Base-by-base conservation (phyloP, 2,888 invertebrate genomes). In the Nemotelus nigrinus region DNA sequence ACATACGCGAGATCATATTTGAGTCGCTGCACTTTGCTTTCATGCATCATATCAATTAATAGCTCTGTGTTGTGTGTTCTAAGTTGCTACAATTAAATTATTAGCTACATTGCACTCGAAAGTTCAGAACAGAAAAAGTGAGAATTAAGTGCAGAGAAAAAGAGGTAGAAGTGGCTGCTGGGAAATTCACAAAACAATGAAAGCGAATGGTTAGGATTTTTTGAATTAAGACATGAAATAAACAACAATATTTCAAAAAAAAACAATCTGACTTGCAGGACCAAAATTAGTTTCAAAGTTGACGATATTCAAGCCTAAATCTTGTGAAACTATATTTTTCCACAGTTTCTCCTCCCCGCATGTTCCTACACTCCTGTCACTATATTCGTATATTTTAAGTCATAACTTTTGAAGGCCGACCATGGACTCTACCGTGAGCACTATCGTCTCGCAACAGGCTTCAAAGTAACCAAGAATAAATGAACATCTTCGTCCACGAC, bases 1-100 rank as follows among this genome's bases (percentile, higher is more conserved):
- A 25, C 25, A 25, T 25, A 25, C 25, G 25, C 25, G 25, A 1
- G 25, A 25, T 25, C 1, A 25, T 25, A 10, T 25, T 10, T 47
- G 5, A 5, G 10, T 48, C 8, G 45, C 8, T 67, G 47, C 47
- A n/a, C 65, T 67, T n/a, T 43, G 63, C 3, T 43, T 63, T 47
- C n/a, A 47, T 67, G 48, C 39, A 68, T 50, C 68, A 53, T 50
- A 53, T 50, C 50, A 50, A 68, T 68, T 68, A 68, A 39, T n/a
- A 63, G 50, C 6, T 8, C 39, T 6, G 4, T 44, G 39, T 39
- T 3, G 39, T 4, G 5, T 6, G 44, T 25, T 8, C 45, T 39
- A 41, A 39, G 39, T 39, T 60, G 60, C 60, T 39, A 2, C 6
- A 10, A 2, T 39, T 25, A 63, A 63, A 43, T 63, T 63, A 41